Conservation (phyloP, 2,888 invertebrate genomes). For the Clusia tigrina region DNA sequence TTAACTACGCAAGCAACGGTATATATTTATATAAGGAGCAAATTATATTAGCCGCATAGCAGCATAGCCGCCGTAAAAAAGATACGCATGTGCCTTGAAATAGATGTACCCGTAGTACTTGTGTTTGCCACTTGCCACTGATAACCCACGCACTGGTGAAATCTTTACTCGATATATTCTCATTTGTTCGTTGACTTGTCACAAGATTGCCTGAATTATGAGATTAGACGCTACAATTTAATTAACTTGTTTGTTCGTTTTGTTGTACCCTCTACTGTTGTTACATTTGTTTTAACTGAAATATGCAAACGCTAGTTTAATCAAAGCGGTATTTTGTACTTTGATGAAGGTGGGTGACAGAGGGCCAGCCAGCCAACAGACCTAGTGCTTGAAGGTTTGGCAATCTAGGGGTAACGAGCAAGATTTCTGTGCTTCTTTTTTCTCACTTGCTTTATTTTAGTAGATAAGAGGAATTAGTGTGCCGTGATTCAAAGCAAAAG, state of each 20-base stretch:
- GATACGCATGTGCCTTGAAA: conserved; percentile 43
- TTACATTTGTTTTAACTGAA: conserved; percentile 46
- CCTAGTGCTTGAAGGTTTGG: too few species aligned
- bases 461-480: too few species aligned
- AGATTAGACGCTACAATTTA: conserved; percentile 51
- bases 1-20: conserved; percentile 1
- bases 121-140: too few species aligned
- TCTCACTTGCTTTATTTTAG: too few species aligned
- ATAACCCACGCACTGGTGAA: too few species aligned
- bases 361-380: too few species aligned
- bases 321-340: background rate
- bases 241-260: conserved; percentile 51
- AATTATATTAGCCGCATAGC: conserved; percentile 45
- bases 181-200: conserved; percentile 13
- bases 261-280: conserved; percentile 26
- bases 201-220: conserved; percentile 30
- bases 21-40: conserved; percentile 51
- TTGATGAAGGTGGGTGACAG: background rate
- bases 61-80: conserved; percentile 48
- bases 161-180: too few species aligned
- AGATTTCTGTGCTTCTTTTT: too few species aligned
- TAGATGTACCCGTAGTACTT: background rate
- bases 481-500: too few species aligned
- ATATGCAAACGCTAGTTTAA: conserved; percentile 28
- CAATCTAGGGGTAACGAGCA: too few species aligned